Conservation (phyloP, 2,113 vertebrate genomes). For the Piaya cayana region DNA sequence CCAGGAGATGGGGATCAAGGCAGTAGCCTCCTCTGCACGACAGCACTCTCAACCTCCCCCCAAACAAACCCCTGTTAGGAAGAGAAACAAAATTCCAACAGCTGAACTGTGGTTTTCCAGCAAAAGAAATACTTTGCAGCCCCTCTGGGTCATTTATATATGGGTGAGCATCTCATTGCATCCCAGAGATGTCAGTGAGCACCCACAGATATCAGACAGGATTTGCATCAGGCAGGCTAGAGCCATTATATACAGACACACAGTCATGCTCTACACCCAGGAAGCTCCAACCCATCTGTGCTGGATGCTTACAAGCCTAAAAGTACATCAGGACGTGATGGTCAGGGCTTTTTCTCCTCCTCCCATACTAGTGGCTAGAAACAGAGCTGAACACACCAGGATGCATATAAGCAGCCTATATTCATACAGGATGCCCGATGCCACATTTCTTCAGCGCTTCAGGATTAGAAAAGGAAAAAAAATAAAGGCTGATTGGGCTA, state of each 20-base stretch:
- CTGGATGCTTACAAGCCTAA: not conserved
- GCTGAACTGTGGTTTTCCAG: not conserved
- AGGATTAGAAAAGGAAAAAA: not conserved
- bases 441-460: rapidly evolving
- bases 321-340: rapidly evolving
- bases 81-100: not conserved
- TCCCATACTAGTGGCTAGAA: not conserved
- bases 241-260: not conserved
- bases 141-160: rapidly evolving
- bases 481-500: rapidly evolving
- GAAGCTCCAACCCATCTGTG: not conserved
- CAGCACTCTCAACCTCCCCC: not conserved
- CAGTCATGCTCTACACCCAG: not conserved
- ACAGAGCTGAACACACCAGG: not conserved
- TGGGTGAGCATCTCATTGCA: not conserved
- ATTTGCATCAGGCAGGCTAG: not conserved
- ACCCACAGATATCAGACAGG: not conserved
- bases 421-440: rapidly evolving
- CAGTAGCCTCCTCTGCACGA: rapidly evolving
- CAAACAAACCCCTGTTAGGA: not conserved
- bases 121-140: not conserved
- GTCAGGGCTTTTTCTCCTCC: not conserved
- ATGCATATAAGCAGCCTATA: not conserved
- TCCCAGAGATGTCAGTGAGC: not conserved
- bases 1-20: rapidly evolving